Base-by-base conservation (phyloP, 2,888 invertebrate genomes). In the Allophyes oxyacanthae region DNA sequence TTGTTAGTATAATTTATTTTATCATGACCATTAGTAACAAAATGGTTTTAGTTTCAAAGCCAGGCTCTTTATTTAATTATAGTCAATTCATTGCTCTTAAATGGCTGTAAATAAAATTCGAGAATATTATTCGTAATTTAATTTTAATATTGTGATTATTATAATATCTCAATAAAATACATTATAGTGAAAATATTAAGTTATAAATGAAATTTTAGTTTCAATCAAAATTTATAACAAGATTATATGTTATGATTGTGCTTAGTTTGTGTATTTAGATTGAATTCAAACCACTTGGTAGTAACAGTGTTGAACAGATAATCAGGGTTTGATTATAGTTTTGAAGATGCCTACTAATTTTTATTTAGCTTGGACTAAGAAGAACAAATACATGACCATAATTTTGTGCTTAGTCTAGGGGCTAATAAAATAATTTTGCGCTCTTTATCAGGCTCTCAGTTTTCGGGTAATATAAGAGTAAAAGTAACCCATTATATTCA, bases 1-100 rank as follows among this genome's bases (percentile, higher is more conserved):
- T 28, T 38, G 26, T 49, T 11, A 4, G 30, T 15, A 55, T 68
- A 57, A 40, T 41, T 6, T 51, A 55, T 52, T 59, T 52, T 32
- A 45, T 11, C 20, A 15, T 28, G 20, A 14, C 11, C 10, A 52
- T 64, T 45, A 50, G 14, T 34, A 26, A 49, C 11, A 15, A 51
- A 37, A 48, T 40, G 32, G 42, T 13, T 6, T 41, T 6, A 49
- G 40, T 51, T 56, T 52, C 28, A 54, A 57, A 55, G 54, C 45
- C 30, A 45, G 41, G 13, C 34, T 25, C 37, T 30, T 3, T 43
- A 51, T 30, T 46, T 43, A 43, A 53, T 57, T 34, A 30, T 50
- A 46, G 9, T 49, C n/a, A 32, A 30, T 20, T 25, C 4, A 28
- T 13, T 26, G 36, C 14, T 26, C 49, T 44, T 49, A 43, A 15